Evolutionary conservation across 2,888 invertebrate species (phyloP).

Genomic region (Morpho deidamia): DNA sequence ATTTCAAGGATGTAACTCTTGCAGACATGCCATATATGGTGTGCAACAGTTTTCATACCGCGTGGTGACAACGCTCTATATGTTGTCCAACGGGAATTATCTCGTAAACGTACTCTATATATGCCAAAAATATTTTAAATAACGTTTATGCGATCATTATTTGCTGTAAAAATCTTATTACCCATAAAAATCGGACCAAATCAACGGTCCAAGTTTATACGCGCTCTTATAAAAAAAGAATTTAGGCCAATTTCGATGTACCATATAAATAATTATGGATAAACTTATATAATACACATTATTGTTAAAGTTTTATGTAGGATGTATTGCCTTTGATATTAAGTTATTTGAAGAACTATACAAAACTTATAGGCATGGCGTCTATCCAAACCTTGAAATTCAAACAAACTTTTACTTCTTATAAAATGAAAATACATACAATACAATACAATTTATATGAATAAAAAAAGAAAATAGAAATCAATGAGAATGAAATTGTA

Average conservation of each 20-base stretch:
- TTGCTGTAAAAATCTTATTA: conserved; percentile 18
- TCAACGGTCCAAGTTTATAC: conserved; percentile 7
- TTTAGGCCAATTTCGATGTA: conserved; percentile 3
- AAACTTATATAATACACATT: neutral
- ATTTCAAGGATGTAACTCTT: too few relatives aligned
- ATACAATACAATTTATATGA: too few relatives aligned
- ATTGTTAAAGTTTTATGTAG: neutral
- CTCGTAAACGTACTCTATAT: conserved; percentile 12
- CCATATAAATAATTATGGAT: neutral
- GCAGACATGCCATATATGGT: too few relatives aligned
- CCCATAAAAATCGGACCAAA: conserved; percentile 14
- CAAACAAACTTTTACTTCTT: neutral
- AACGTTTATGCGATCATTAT: conserved; percentile 12
- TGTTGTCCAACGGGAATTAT: conserved; percentile 13
- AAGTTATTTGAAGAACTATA: conserved; percentile 1
- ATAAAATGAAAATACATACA: too few relatives aligned
- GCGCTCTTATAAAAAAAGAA: conserved; percentile 3
- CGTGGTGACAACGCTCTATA: conserved; percentile 10
- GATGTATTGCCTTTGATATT: neutral
- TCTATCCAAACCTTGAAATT: conserved; percentile 10
- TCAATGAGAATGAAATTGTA: too few relatives aligned
- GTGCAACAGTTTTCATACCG: too few relatives aligned
- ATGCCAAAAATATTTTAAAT: conserved; percentile 10
- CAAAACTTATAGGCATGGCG: conserved; percentile 2
- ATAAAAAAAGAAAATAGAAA: too few relatives aligned